Percentiles rank a stretch among this genome's conserved stretches.
These are phyloP conservation scores for Parazoanthus darwini DNA, from an alignment of 92 coral and sea anemone species.

Conservation along the genomic window DNA sequence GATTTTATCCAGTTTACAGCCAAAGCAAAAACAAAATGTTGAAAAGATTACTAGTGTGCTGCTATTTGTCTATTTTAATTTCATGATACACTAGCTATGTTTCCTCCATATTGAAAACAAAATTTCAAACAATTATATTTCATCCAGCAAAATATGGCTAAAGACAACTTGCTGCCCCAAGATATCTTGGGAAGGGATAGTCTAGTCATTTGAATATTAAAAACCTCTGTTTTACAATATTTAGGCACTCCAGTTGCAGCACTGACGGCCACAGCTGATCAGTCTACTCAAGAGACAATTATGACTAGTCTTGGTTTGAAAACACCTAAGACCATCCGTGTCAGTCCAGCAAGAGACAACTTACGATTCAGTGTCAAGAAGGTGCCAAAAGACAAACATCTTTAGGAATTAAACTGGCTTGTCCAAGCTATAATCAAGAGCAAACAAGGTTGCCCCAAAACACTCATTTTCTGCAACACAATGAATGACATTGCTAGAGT, in stretches of 20 bases:
- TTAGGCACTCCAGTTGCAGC: conserved; percentile 8
- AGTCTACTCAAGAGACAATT: background rate
- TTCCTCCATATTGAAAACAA: background rate
- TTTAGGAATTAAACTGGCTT: no score
- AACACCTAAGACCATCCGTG: no score
- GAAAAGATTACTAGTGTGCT: no score
- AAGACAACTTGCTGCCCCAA: conserved; percentile 5
- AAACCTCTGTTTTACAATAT: background rate
- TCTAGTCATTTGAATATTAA: conserved; percentile 4
- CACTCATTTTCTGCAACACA: background rate
- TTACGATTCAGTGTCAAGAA: no score
- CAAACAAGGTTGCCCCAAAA: no score
- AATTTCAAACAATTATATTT: conserved; percentile 5
- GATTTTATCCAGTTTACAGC: no score
- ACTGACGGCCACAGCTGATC: conserved; percentile 1
- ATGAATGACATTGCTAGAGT: conserved; percentile 29
- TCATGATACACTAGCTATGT: background rate
- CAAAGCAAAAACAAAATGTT: no score
- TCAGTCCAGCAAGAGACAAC: no score
- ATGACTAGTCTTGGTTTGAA: no score
- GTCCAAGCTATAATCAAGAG: no score
- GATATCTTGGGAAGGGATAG: conserved; percentile 6
- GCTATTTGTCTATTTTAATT: no score
- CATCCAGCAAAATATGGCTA: conserved; percentile 2
- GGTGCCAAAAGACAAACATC: no score